phyloP scores from a whole-genome alignment of 2,113 vertebrate species.

The Macrotus californicus region DNA sequence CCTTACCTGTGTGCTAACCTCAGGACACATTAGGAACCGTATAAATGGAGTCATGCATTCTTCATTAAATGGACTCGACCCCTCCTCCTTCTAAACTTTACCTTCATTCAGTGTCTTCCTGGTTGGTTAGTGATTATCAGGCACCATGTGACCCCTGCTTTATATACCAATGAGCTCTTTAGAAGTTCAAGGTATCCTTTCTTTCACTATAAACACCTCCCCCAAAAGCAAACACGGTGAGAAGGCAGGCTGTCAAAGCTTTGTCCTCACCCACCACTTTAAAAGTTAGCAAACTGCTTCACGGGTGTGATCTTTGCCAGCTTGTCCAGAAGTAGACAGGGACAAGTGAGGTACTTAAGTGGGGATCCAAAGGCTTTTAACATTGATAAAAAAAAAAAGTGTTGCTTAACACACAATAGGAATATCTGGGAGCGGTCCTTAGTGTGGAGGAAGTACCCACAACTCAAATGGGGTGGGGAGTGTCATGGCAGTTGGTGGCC shows the following conservation, averaged over 20 bases:
- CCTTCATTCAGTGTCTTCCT: not conserved
- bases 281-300: not conserved
- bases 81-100: not conserved
- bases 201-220: not conserved
- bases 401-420: not conserved
- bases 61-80: not conserved
- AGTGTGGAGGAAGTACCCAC: not conserved
- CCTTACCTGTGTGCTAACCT: not conserved
- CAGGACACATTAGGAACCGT: not conserved
- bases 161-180: not conserved
- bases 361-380: not conserved
- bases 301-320: not conserved
- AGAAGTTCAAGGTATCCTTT: not conserved
- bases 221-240: slow-evolving; percentile 6
- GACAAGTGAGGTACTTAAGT: not conserved
- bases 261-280: not conserved
- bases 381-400: not conserved
- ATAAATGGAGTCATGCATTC: not conserved
- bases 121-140: not conserved
- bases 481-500: not conserved
- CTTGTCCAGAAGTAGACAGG: not conserved
- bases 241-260: not conserved
- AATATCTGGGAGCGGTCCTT: not conserved
- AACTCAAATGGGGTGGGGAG: not conserved
- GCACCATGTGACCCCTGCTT: not conserved